A percentile compares a stretch with the other conserved stretches of the same genome.
These are phyloP conservation scores for Branchipolynoe longqiensis DNA, from an alignment of 2,888 invertebrate genomes.

Conservation along the genomic window DNA sequence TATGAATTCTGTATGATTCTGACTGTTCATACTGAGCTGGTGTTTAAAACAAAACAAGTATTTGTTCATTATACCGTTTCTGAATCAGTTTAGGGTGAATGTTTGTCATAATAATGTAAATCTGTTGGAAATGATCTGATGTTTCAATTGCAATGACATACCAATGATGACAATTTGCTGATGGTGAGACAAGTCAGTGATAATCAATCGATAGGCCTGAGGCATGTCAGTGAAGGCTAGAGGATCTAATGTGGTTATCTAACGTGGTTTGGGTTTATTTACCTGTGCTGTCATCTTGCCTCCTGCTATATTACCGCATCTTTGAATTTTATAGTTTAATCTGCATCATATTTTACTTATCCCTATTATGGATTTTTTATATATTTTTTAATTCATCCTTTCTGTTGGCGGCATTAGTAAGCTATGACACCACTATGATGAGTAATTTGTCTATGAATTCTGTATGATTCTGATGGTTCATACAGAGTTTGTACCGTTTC, in stretches of 20 bases:
- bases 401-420: too few species aligned
- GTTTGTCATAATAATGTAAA: background rate
- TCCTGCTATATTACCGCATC: too few species aligned
- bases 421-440: constrained; percentile 47
- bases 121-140: background rate
- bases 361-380: too few species aligned
- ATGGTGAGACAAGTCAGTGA: background rate
- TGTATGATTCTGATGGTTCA: constrained; percentile 39
- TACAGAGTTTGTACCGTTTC: constrained; percentile 12
- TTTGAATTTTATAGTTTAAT: too few species aligned
- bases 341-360: too few species aligned
- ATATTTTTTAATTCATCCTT: too few species aligned
- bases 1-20: constrained; percentile 32
- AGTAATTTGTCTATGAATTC: constrained; percentile 44
- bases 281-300: too few species aligned
- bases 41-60: too few species aligned
- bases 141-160: background rate
- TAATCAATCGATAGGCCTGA: constrained; percentile 51
- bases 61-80: too few species aligned
- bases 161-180: constrained; percentile 23
- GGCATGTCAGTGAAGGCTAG: background rate
- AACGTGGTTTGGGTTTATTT: too few species aligned
- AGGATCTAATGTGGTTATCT: background rate
- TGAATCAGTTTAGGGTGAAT: too few species aligned
- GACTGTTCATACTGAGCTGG: background rate